phyloP scores from a whole-genome alignment of 2,113 vertebrate genomes.

The Hippocampus guttulatus region DNA sequence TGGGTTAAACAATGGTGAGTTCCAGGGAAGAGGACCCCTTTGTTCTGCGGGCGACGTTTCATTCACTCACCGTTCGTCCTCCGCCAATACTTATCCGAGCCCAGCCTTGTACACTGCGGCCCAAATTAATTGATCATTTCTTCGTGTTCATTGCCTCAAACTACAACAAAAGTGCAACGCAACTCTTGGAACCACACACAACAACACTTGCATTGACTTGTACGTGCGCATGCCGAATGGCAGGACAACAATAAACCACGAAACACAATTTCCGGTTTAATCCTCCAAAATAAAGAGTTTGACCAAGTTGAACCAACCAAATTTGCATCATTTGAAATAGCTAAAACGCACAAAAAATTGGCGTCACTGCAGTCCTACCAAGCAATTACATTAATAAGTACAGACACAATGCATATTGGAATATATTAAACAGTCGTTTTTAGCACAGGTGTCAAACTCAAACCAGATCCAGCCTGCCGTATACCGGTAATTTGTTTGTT shows the following conservation, averaged over 20 bases:
- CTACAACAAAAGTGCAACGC: background rate
- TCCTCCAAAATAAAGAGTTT: background rate
- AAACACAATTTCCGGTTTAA: background rate
- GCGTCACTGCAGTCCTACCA: background rate
- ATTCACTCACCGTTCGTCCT: constrained; percentile 20
- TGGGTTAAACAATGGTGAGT: constrained; percentile 46
- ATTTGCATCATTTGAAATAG: background rate
- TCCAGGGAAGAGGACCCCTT: constrained; percentile 50
- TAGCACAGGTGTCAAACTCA: background rate
- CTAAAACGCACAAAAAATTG: background rate
- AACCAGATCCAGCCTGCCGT: background rate
- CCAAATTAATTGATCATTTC: background rate
- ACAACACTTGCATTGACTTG: background rate
- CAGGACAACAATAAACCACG: background rate
- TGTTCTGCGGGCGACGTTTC: constrained; percentile 52
- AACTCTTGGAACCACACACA: background rate
- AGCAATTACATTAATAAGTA: background rate
- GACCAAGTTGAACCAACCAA: background rate
- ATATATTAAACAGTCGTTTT: background rate
- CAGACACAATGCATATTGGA: background rate
- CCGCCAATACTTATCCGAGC: background rate
- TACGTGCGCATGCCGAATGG: background rate
- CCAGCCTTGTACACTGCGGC: constrained; percentile 3
- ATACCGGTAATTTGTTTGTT: background rate
- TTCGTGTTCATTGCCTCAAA: background rate